Evolutionary conservation across 92 coral and sea anemone genomes (phyloP), one percentile per base, ranked within the genome.

Genomic region (Hydrozoanthus gracilis): DNA sequence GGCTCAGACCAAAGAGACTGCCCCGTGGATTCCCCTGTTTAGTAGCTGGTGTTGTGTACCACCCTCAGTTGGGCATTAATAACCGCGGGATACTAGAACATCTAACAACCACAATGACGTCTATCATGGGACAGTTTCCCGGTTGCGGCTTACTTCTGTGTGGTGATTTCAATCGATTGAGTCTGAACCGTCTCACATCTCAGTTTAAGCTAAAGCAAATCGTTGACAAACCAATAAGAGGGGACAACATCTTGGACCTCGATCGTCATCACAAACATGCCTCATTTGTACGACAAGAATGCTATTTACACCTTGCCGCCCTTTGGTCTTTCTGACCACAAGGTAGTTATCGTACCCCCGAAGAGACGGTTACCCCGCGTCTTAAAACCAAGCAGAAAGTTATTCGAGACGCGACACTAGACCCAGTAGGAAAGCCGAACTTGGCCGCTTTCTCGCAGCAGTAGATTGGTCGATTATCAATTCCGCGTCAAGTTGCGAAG

Each of bases 91-190:
- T 89, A 86, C 56, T 86, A 20, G 45, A 79, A 20, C 73, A 86
- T 66, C 54, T 92, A 76, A n/a, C 77, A 17, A 15, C 83, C 45
- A 60, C 89, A 17, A 75, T 86, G 27, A 82, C 91, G 8, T 66
- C 91, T 39, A 67, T 87, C 51, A 92, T 86, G 66, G 89, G 95
- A 6, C 62, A 12, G 39, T 91, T 65, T 77, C 93, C 86, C 76
- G 90, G 92, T 49, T 89, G 92, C 73, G 87, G 92, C 16, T 52
- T 92, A 15, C 35, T 89, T 27, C 49, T 89, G 17, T 78, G 83
- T 61, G 94, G 92, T 56, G 92, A 86, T 70, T 92, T 92, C 84
- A 92, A 86, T 66, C 92, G 88, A 35, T 92, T 89, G 16, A 71
- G 87, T 17, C 83, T 76, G 49, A 50, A 18, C 44, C 91, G 89